Base-by-base conservation (phyloP, 1,140 invertebrate genomes). In the Limonius californicus region DNA sequence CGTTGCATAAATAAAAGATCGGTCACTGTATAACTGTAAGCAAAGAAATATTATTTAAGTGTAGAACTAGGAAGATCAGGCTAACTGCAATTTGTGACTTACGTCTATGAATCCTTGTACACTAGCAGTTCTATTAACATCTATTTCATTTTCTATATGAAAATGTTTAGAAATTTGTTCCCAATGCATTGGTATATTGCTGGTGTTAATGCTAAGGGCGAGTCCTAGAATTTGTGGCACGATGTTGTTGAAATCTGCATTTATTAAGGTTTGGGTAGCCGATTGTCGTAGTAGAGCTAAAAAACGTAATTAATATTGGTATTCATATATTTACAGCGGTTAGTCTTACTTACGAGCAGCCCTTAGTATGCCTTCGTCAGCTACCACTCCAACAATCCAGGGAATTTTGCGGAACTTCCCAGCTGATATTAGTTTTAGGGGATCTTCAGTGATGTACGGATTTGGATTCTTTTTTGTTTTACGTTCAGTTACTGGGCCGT, bases 321-420 rank as follows among this genome's bases (percentile, higher is more conserved):
- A n/a, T n/a, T n/a, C n/a, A n/a, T n/a, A n/a, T n/a, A n/a, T n/a
- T 32, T 55, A 53, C 11, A 63, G 59, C 35, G 23, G 50, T 32
- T 32, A 32, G n/a, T 39, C n/a, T 2, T 39, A 39, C n/a, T 11
- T 57, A 86, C 85, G 80, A 19, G 85, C 78, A 20, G 81, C 83
- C 73, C 80, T 83, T 15, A 89, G 70, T 15, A 85, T 77, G 3
- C 87, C 88, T 76, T 89, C 88, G 11, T 86, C 77, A 0, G 82
- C 81, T 20, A 79, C 87, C 0, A 85, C 68, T 2, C 88, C 88
- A 15, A 83, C 82, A 66, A 90, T 82, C 80, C 85, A 84, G 0
- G 86, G 87, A 11, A 89, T 79, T 18, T 81, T 74, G 27, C 15
- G 20, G 12, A 59, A 47, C 12, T 32, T 14, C 15, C 39, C 19